phyloP scores from a whole-genome alignment of 2,113 vertebrate species.

The Aspidoscelis tigris region DNA sequence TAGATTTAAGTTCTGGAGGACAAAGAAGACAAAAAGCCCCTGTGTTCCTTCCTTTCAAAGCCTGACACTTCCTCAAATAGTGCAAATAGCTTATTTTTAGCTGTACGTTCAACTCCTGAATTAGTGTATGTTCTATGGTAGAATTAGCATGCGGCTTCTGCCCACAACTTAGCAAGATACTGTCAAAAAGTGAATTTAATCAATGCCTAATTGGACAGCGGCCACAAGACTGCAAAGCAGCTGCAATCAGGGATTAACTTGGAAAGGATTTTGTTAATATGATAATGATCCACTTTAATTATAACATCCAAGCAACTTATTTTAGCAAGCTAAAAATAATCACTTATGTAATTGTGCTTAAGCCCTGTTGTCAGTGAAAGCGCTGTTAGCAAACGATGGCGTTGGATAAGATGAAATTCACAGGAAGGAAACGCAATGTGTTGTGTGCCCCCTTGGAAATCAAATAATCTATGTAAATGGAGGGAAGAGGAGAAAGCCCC shows the following conservation, averaged over 20 bases:
- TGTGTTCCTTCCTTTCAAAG: neutral
- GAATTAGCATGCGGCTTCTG: neutral
- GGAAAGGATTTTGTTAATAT: conserved; percentile 61
- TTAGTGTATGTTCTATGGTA: neutral
- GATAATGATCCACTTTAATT: conserved; percentile 70
- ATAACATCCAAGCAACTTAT: conserved; percentile 57
- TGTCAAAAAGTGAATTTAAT: conserved; percentile 22
- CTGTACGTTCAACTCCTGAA: neutral
- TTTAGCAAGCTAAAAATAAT: conserved; percentile 65
- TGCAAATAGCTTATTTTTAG: neutral
- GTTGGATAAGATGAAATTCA: conserved; percentile 9
- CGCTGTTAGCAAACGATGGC: neutral
- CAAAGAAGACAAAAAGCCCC: neutral
- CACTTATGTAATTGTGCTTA: conserved; percentile 22
- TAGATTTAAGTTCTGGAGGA: neutral
- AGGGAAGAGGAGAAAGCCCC: too few relatives aligned
- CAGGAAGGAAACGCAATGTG: neutral
- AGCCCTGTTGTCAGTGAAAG: neutral
- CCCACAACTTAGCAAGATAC: neutral
- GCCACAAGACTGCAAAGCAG: neutral
- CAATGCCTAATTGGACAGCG: conserved; percentile 33
- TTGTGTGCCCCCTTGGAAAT: neutral
- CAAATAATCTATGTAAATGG: neutral
- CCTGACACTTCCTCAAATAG: neutral
- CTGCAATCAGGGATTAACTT: conserved; percentile 28